These are phyloP conservation scores for Sturnus vulgaris DNA, from an alignment of 2,113 vertebrate genomes.

Conservation along the genomic window DNA sequence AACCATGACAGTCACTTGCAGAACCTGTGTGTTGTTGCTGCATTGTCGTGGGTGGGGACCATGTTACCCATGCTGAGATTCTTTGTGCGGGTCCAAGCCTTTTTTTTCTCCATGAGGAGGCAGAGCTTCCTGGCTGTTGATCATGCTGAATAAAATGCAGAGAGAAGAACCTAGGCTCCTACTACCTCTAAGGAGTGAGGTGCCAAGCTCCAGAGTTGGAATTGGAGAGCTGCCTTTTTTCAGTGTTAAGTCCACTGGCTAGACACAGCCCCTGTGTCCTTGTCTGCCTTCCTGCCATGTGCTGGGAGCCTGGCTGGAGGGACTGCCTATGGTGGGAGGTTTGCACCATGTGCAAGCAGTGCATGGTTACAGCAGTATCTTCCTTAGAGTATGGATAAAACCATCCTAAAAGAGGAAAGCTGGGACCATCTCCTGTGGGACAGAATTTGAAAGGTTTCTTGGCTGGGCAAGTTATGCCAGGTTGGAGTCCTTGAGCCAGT, in stretches of 20 bases:
- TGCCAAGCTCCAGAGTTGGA: not conserved
- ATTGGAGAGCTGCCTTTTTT: not conserved
- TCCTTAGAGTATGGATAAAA: not conserved
- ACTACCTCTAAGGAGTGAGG: not conserved
- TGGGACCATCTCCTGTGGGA: not conserved
- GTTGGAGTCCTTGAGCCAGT: not conserved
- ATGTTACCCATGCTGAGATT: accelerated
- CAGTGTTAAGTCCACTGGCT: not conserved
- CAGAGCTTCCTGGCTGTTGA: not conserved
- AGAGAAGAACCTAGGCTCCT: not conserved
- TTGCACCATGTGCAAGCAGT: not conserved
- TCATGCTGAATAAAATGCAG: not conserved
- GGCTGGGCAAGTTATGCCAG: not conserved
- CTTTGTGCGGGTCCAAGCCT: not conserved
- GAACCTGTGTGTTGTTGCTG: not conserved
- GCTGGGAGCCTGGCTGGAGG: not conserved
- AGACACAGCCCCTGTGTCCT: not conserved
- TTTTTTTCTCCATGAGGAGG: accelerated
- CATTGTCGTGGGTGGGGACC: not conserved
- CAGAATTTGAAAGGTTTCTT: not conserved
- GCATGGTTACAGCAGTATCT: not conserved
- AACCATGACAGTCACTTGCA: not conserved
- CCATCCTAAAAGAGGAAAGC: not conserved
- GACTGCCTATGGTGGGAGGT: accelerated
- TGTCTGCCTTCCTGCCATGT: not conserved